Evolutionary conservation across 2,888 invertebrate genomes (phyloP), one percentile per base, ranked within the genome.

Genomic region (Microplitis deprimator): DNA sequence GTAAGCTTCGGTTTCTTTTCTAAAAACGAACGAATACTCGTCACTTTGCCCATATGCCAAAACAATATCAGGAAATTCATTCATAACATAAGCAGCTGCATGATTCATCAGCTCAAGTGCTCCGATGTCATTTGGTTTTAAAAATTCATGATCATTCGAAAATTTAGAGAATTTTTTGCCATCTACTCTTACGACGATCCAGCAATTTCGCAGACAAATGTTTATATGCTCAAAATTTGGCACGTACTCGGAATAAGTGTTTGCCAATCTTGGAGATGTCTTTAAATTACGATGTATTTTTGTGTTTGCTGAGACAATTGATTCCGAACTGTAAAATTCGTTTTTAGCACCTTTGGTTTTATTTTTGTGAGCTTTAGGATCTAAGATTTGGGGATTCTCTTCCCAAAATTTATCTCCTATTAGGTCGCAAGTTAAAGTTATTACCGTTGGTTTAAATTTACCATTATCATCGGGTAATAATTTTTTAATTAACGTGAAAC

Each of bases 31-130:
- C 38, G 98, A 98, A 89, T 95, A 99, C 89, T 99, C 98, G 90
- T 99, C 99, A 90, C 98, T 98, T 90, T 98, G 97, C 6, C 98
- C 99, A 90, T 95, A 99, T 0, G 95, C 94, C 79, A 98, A 87
- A 29, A 95, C 91, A 76, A 98, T 92, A 85, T 98, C 98, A 82
- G 93, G 93, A 83, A 94, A 95, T 85, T 97, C 96, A 82, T 93
- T 92, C 93, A 98, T 94, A 0, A 99, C 97, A 69, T 90, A 90
- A 77, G 92, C 92, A 0, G 98, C 98, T 6, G 97, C 95, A 82
- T 93, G 93, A 83, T 95, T 96, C 98, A 99, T 98, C 68, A 99
- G 90, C 82, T 93, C 92, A 13, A 99, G 91, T 4, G 95, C 96
- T 89, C 94, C 91, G 67, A 91, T 81, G 90, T 97, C 97, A 88